Evolutionary conservation across 2,113 vertebrate genomes (phyloP).

Genomic region (Lanius ludovicianus): DNA sequence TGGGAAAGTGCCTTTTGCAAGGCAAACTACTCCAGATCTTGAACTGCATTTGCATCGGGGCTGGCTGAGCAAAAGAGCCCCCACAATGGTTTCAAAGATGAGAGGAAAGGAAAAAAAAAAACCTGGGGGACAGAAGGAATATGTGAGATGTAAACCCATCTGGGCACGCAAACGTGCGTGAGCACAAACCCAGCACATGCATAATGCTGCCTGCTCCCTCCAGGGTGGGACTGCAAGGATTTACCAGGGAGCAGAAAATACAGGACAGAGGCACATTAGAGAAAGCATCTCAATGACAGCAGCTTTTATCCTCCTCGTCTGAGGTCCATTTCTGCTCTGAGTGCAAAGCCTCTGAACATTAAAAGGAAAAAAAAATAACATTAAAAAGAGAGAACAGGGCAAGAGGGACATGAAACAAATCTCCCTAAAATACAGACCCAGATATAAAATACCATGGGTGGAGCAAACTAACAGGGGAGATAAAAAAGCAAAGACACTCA

Average conservation of each 20-base stretch:
- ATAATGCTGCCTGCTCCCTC: background rate
- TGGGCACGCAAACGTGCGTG: background rate
- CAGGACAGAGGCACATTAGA: background rate
- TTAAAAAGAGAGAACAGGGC: background rate
- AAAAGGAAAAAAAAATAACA: background rate
- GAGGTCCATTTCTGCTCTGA: slow-evolving; percentile 48
- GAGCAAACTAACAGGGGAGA: background rate
- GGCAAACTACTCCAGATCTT: slow-evolving; percentile 44
- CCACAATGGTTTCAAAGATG: slow-evolving; percentile 7
- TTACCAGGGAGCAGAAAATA: background rate
- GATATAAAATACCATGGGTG: slow-evolving; percentile 61
- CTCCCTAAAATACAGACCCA: slow-evolving; percentile 46
- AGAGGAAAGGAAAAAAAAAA: background rate
- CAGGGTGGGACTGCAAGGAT: background rate
- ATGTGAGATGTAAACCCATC: background rate
- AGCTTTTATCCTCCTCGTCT: slow-evolving; percentile 31
- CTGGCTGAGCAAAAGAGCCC: slow-evolving; percentile 27
- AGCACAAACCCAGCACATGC: background rate
- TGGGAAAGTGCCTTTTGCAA: slow-evolving; percentile 72
- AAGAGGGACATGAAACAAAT: slow-evolving; percentile 37
- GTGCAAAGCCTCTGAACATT: slow-evolving; percentile 48
- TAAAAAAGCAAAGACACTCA: slow-evolving; percentile 33
- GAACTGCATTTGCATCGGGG: slow-evolving; percentile 67
- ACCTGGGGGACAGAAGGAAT: background rate
- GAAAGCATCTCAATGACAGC: background rate